phyloP scores from a whole-genome alignment of 2,113 vertebrate genomes.

The Synchiropus splendidus region DNA sequence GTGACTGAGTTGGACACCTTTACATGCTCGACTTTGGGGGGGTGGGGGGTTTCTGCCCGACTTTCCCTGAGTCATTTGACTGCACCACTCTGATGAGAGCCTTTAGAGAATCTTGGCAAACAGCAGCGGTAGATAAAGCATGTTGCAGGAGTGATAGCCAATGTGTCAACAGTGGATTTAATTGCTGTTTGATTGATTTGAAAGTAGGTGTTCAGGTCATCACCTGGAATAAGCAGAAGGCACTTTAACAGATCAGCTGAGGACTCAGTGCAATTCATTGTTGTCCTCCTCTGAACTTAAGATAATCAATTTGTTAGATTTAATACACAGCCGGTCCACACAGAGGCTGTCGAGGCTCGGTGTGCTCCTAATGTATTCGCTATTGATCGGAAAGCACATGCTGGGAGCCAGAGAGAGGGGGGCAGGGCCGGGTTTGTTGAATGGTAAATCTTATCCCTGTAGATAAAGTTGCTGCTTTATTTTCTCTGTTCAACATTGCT shows the following conservation, averaged over 20 bases:
- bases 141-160: too few relatives aligned
- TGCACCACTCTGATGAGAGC: too few relatives aligned
- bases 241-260: conserved; percentile 19
- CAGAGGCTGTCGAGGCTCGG: conserved; percentile 17
- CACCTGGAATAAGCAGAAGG: conserved; percentile 24
- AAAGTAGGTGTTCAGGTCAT: conserved; percentile 19
- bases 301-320: conserved; percentile 52
- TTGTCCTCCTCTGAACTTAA: conserved; percentile 44
- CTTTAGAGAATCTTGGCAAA: too few relatives aligned
- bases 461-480: conserved; percentile 29
- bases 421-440: conserved; percentile 12
- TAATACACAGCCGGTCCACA: conserved; percentile 30
- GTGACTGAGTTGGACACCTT: too few relatives aligned
- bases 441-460: conserved; percentile 26
- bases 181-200: too few relatives aligned
- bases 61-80: too few relatives aligned
- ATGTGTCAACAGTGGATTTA: too few relatives aligned
- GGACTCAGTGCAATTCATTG: conserved; percentile 10
- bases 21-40: too few relatives aligned
- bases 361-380: conserved; percentile 40
- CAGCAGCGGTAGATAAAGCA: too few relatives aligned
- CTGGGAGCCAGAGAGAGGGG: not conserved
- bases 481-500: conserved; percentile 37
- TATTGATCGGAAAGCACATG: conserved; percentile 30
- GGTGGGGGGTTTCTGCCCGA: too few relatives aligned